Evolutionary conservation across 1,140 invertebrate genomes (phyloP).

Genomic region (Aphidius ervi): DNA sequence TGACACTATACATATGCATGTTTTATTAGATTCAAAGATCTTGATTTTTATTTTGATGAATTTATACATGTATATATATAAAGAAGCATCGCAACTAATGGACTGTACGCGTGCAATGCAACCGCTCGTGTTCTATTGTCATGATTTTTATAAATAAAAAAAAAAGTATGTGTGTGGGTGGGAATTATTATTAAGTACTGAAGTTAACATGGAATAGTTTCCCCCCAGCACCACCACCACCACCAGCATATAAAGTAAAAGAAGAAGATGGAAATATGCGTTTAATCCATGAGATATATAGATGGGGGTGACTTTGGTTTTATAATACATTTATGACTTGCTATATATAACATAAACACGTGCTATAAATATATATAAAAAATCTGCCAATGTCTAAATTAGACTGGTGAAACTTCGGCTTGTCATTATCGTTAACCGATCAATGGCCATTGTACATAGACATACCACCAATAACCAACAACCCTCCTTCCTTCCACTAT

Average conservation of each 20-base stretch:
- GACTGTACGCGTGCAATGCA: constrained; percentile 17
- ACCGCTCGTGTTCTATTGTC: constrained; percentile 14
- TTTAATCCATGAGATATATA: not conserved
- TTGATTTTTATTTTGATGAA: not conserved
- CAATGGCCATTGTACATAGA: not conserved
- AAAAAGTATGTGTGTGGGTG: constrained; percentile 13
- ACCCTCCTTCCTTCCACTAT: too few relatives aligned
- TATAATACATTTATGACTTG: not conserved
- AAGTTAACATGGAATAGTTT: not conserved
- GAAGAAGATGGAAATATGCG: too few relatives aligned
- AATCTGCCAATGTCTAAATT: constrained; percentile 9
- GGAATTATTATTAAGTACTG: constrained; percentile 19
- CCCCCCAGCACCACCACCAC: too few relatives aligned
- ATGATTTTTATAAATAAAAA: constrained; percentile 4
- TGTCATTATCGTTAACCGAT: constrained; percentile 17
- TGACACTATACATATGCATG: not conserved
- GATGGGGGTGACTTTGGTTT: constrained; percentile 3
- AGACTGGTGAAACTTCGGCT: constrained; percentile 5
- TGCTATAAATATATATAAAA: too few relatives aligned
- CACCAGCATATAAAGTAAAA: too few relatives aligned
- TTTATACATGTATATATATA: constrained; percentile 2
- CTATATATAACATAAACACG: too few relatives aligned
- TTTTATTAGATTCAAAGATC: not conserved
- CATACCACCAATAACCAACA: too few relatives aligned
- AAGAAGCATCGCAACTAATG: constrained; percentile 18